These are phyloP conservation scores for Parazoanthus darwini DNA, from an alignment of 92 coral and sea anemone species.

Conservation along the genomic window DNA sequence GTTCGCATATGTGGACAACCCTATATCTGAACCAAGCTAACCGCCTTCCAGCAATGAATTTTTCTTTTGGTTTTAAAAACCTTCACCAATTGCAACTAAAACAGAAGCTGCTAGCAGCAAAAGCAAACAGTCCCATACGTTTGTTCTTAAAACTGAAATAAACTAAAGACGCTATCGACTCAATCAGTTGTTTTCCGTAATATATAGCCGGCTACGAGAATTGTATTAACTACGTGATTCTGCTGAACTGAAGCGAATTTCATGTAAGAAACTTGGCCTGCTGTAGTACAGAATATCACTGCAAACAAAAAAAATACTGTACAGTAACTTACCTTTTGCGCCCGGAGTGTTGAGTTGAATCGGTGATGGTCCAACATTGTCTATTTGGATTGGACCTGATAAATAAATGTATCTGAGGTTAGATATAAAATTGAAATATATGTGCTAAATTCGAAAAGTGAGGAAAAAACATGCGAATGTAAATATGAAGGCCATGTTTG, in stretches of 20 bases:
- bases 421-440: neutral
- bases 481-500: too few species aligned
- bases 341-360: neutral
- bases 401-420: neutral
- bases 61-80: neutral
- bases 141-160: neutral
- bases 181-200: neutral
- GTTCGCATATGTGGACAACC: constrained; percentile 9
- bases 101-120: neutral
- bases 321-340: neutral
- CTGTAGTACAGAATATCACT: neutral
- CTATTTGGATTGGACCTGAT: constrained; percentile 7
- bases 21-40: neutral
- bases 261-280: neutral
- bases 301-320: neutral
- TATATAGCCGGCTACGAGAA: neutral
- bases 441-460: too few species aligned
- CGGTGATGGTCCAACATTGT: neutral
- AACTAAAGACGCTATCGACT: neutral
- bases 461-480: too few species aligned
- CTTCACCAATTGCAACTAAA: too few species aligned
- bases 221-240: neutral
- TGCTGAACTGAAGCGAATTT: neutral
- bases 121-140: neutral
- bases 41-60: neutral